Conservation (phyloP, 2,888 invertebrate species). For the Bruchidius siliquastri region DNA sequence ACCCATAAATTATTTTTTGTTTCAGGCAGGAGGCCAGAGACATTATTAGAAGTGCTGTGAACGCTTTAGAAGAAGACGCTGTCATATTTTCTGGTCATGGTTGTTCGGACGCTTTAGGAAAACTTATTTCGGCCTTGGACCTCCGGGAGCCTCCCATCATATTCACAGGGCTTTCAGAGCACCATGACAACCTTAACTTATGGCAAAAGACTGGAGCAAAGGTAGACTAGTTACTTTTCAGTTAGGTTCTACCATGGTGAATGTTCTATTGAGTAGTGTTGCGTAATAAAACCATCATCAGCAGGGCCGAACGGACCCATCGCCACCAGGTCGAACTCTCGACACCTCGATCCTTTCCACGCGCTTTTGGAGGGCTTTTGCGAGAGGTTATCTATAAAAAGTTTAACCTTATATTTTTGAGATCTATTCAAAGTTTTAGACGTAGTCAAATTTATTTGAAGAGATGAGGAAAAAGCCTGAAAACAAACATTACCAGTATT, state of each 20-base stretch:
- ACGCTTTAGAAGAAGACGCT: constrained; percentile 75
- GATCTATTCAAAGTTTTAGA: no score
- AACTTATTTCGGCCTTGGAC: constrained; percentile 68
- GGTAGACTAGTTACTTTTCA: constrained; percentile 48
- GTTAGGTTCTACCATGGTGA: constrained; percentile 14
- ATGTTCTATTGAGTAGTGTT: no score
- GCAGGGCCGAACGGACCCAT: no score
- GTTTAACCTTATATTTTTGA: no score
- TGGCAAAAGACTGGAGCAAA: constrained; percentile 78
- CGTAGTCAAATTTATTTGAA: no score
- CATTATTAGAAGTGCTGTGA: constrained; percentile 72
- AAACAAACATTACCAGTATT: no score
- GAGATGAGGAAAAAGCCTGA: no score
- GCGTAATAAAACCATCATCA: no score
- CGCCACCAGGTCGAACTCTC: no score
- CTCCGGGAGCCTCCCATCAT: constrained; percentile 62
- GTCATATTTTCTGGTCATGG: constrained; percentile 72
- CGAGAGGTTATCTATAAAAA: no score
- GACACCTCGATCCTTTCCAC: no score
- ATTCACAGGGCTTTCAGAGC: constrained; percentile 76
- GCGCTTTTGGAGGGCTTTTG: no score
- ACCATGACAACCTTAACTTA: constrained; percentile 71
- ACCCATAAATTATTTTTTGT: constrained; percentile 10
- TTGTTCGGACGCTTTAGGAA: constrained; percentile 71
- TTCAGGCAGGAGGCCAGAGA: constrained; percentile 74